Base-by-base conservation (phyloP, 1,140 invertebrate genomes). In the Hydropsyche tenuis region DNA sequence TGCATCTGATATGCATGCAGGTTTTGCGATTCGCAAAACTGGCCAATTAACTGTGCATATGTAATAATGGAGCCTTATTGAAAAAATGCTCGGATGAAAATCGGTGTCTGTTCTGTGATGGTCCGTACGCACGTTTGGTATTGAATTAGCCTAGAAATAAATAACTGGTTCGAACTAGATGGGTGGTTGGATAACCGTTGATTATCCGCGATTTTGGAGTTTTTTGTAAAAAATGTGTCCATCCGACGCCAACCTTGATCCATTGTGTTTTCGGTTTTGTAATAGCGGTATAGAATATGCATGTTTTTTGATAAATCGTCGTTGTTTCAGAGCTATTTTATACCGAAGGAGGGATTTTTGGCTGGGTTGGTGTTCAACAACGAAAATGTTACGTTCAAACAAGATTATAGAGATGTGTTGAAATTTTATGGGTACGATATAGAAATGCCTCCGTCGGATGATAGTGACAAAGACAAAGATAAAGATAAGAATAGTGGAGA, bases 401-500 rank as follows among this genome's bases (percentile, higher is more conserved):
- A 88, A 11, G 88, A 88, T 25, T 94, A 92, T 78, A 88, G 90
- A 80, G 87, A 88, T 20, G 85, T 92, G 37, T 81, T 94, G 16
- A 84, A 87, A 72, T 93, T 93, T 81, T 94, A 94, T 78, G 92
- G 92, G 0, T 94, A 92, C 79, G 90, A 93, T 81, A 82, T 90
- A 62, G 85, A 86, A 73, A 82, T 79, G 51, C 81, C 82, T 18
- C 76, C 80, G 56, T 51, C 71, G 5, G 37, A 12, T n/a, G 37
- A 51, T 20, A 51, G n/a, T n/a, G 60, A 60, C 27, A 23, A 69
- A 27, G 9, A 30, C 48, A 22, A 16, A 45, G 53, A 30, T 12
- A 23, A 20, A 51, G 18, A 30, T 11, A 11, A 16, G 45, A 51
- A 43, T 22, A 37, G 30, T 37, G 30, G 7, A 53, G 7, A 3